Base-by-base conservation (phyloP, 1,140 invertebrate species). In the Pseudomyrmex pallidus region DNA sequence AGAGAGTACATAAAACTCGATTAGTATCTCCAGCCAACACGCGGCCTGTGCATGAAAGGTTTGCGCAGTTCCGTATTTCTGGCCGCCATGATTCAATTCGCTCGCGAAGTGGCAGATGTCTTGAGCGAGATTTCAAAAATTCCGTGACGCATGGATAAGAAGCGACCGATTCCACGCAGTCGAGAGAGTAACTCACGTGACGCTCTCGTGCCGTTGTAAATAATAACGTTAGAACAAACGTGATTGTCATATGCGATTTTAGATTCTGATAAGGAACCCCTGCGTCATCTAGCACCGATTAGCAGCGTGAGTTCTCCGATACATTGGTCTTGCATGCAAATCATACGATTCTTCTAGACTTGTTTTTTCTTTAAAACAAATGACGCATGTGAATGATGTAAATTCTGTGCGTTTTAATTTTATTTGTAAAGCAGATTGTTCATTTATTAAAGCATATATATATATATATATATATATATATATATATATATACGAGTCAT, bases 211-310 rank as follows among this genome's bases (percentile, higher is more conserved):
- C 17, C n/a, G 5, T 83, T 20, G 74, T 72, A 67, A 68, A 59
- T 56, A n/a, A 22, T 59, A 59, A 22, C 35, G n/a, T 22, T 61
- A 50, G 59, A 52, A 66, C 74, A 22, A 54, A n/a, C 66, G 78
- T 76, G 86, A 88, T 84, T 61, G 66, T 57, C 86, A 88, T 88
- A 87, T 8, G 22, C 63, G 85, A 87, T 87, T 35, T 22, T 20
- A 61, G 48, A 87, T 84, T 54, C n/a, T 15, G 87, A 88, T 88
- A 88, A 78, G 57, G 61, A 22, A 35, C 3, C 8, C 9, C 1
- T 35, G 56, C 46, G 13, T 56, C 13, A 25, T 77, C 44, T n/a
- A 56, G 1, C 63, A 17, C 5, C 13, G 2, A 67, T 52, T 48
- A 66, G 10, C 50, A 2, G 10, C 50, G 50, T 52, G 10, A 52